Conservation (phyloP, 2,797 vertebrate genomes). For the Mormyrus proboscirostris region DNA sequence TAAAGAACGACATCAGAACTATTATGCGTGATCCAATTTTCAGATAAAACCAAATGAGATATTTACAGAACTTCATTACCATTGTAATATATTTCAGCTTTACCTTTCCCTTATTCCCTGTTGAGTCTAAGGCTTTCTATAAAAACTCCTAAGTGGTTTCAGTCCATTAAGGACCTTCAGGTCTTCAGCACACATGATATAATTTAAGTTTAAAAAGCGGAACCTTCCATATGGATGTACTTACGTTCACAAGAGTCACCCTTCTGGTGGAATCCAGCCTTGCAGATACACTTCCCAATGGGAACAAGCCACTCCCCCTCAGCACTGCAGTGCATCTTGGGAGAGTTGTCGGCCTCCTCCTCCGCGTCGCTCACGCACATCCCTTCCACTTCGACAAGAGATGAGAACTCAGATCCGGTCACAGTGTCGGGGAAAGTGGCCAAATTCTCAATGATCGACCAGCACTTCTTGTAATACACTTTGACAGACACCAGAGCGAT, state of each 20-base stretch:
- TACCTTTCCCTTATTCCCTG: conserved; percentile 5
- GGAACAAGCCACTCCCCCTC: conserved; percentile 98
- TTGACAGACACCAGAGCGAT: conserved; percentile 97
- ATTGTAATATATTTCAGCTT: background rate
- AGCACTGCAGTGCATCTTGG: conserved; percentile 98
- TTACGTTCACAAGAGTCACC: conserved; percentile 96
- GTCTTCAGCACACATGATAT: conserved; percentile 8
- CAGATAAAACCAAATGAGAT: conserved; percentile 4
- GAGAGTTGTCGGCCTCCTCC: conserved; percentile 93
- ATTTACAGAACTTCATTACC: background rate
- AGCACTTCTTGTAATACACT: conserved; percentile 99
- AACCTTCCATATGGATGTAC: conserved; percentile 48
- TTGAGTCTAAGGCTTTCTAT: conserved; percentile 2
- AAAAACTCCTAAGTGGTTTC: conserved; percentile 9
- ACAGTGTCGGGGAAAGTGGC: conserved; percentile 96
- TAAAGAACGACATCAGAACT: background rate
- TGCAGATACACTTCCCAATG: conserved; percentile 99
- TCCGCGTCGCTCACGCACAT: conserved; percentile 88
- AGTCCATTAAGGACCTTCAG: background rate
- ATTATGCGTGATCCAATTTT: conserved; percentile 12
- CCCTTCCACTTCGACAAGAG: conserved; percentile 94
- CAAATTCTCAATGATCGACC: conserved; percentile 99
- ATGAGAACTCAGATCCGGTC: conserved; percentile 97
- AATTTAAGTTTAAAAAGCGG: conserved; percentile 17
- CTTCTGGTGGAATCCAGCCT: conserved; percentile 96